These are phyloP conservation scores for Tenthredo mesomela DNA, from an alignment of 2,888 invertebrate species.

Conservation along the genomic window DNA sequence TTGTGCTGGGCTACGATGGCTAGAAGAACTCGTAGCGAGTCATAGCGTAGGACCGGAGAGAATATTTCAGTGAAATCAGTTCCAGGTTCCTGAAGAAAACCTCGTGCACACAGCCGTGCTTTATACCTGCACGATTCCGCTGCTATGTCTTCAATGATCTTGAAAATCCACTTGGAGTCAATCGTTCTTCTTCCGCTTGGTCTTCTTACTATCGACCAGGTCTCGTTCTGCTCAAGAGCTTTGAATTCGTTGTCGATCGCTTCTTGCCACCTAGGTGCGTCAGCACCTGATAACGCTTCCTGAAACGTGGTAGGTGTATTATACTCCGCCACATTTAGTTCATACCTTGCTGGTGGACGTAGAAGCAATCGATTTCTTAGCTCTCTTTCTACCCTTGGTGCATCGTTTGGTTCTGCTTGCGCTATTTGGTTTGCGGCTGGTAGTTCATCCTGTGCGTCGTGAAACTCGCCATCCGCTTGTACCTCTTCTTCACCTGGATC, in stretches of 20 bases:
- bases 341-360: slow-evolving; percentile 15
- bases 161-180: slow-evolving; percentile 49
- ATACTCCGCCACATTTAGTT: slow-evolving; percentile 12
- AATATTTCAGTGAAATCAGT: slow-evolving; percentile 51
- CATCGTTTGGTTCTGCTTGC: background rate
- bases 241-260: slow-evolving; percentile 49
- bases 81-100: slow-evolving; percentile 42
- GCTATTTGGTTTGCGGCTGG: background rate
- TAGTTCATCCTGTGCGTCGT: background rate
- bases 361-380: background rate
- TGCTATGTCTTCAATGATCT: background rate
- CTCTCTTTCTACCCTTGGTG: background rate
- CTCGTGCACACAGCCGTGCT: slow-evolving; percentile 43
- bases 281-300: background rate
- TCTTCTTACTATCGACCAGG: slow-evolving; percentile 45
- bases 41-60: slow-evolving; percentile 49
- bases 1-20: slow-evolving; percentile 42
- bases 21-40: slow-evolving; percentile 49
- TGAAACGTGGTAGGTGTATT: background rate
- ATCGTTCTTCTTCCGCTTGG: slow-evolving; percentile 30
- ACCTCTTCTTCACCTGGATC: background rate
- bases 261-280: background rate
- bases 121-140: slow-evolving; percentile 35
- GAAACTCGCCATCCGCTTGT: background rate
- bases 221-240: slow-evolving; percentile 45